Evolutionary conservation across 2,888 invertebrate genomes (phyloP).

Genomic region (Mythimna ferrago): DNA sequence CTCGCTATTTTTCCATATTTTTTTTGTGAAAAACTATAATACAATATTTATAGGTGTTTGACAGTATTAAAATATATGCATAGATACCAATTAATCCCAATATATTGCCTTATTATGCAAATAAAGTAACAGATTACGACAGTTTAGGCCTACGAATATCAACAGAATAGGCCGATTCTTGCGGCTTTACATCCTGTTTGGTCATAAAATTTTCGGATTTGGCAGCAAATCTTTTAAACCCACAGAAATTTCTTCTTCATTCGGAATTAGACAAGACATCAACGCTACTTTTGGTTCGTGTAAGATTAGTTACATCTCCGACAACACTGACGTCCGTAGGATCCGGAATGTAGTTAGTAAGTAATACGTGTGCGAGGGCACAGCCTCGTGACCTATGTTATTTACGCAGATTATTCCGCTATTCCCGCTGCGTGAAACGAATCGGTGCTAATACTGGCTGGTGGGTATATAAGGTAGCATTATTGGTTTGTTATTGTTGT

Average conservation of each 20-base stretch:
- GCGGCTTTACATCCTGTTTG: conserved; percentile 42
- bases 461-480: conserved; percentile 61
- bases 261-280: not conserved
- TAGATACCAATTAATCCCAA: conserved; percentile 61
- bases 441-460: conserved; percentile 52
- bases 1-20: conserved; percentile 20
- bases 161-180: conserved; percentile 51
- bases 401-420: conserved; percentile 60
- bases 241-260: not conserved
- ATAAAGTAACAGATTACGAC: conserved; percentile 56
- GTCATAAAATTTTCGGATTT: conserved; percentile 26
- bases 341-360: conserved; percentile 55
- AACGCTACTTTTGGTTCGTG: conserved; percentile 7
- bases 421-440: conserved; percentile 56
- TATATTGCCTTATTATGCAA: conserved; percentile 61
- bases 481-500: conserved; percentile 67
- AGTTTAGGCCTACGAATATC: conserved; percentile 48
- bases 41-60: conserved; percentile 62
- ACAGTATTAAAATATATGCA: conserved; percentile 54
- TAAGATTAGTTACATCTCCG: conserved; percentile 18
- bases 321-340: conserved; percentile 34
- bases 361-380: conserved; percentile 37
- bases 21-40: conserved; percentile 33
- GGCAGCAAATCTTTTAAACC: not conserved
- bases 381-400: conserved; percentile 59